A percentile compares a stretch with the other conserved stretches of the same genome.
phyloP scores from a whole-genome alignment of 2,888 invertebrate genomes.

The Taphrorychus bicolor region DNA sequence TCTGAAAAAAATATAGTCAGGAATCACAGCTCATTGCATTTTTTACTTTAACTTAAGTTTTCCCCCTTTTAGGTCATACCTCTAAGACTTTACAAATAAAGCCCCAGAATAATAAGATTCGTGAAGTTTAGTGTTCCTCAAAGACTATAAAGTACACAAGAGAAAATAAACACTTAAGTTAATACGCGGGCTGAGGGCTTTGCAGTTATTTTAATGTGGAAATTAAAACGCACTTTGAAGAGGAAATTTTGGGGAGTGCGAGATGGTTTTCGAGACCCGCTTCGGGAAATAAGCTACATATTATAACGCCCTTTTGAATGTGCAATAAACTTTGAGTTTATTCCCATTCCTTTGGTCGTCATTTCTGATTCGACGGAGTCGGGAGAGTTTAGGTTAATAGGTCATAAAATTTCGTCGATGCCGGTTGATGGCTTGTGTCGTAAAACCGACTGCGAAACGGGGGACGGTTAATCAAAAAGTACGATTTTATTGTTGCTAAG shows the following conservation, averaged over 20 bases:
- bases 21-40: too few relatives aligned
- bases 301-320: conserved; percentile 25
- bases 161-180: conserved; percentile 20
- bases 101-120: not conserved
- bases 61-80: not conserved
- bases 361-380: conserved; percentile 23
- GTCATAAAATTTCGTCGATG: conserved; percentile 30
- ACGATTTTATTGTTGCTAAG: conserved; percentile 17
- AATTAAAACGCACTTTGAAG: conserved; percentile 22
- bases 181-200: conserved; percentile 11
- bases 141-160: conserved; percentile 11
- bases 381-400: conserved; percentile 30
- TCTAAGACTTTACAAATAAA: not conserved
- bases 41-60: too few relatives aligned
- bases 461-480: conserved; percentile 28
- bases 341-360: conserved; percentile 22
- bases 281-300: conserved; percentile 23
- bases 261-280: conserved; percentile 11
- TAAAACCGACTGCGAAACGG: conserved; percentile 21
- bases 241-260: conserved; percentile 7
- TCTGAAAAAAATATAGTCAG: too few relatives aligned
- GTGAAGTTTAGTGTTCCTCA: not conserved
- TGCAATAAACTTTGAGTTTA: conserved; percentile 26
- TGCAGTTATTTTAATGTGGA: conserved; percentile 23
- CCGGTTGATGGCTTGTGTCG: conserved; percentile 25